A percentile compares a stretch with the other conserved stretches of the same genome.
Conservation (phyloP, 2,113 vertebrate genomes). For the Carassius auratus region DNA sequence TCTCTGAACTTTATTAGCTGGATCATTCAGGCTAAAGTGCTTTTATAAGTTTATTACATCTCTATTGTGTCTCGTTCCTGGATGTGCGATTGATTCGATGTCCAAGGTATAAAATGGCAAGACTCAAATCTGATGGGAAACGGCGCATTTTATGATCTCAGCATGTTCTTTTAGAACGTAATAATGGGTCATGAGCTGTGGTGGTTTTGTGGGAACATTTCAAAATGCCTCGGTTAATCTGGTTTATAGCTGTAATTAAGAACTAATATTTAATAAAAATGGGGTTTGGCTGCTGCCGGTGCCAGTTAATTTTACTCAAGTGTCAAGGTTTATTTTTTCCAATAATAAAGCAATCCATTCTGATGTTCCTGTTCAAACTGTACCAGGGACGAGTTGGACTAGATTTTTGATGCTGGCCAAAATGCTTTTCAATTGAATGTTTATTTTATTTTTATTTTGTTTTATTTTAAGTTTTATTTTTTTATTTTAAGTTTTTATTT, state of each 20-base stretch:
- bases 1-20: background rate
- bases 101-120: background rate
- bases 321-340: background rate
- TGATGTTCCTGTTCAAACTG: background rate
- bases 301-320: background rate
- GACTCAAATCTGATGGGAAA: background rate
- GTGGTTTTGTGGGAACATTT: background rate
- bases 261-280: constrained; percentile 4
- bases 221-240: background rate
- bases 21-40: background rate
- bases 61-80: background rate
- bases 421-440: no score
- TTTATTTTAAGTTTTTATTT: no score
- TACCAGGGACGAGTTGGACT: background rate
- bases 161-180: background rate
- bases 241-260: background rate
- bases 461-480: no score
- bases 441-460: no score
- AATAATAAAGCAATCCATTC: background rate
- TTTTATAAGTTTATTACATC: background rate
- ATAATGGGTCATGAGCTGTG: background rate
- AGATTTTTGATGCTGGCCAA: background rate
- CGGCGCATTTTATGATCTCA: background rate
- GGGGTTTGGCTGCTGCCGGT: background rate
- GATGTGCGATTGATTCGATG: background rate